Evolutionary conservation across 2,113 vertebrate genomes (phyloP), one percentile per base, ranked within the genome.

Genomic region (Sinosuthora webbiana): DNA sequence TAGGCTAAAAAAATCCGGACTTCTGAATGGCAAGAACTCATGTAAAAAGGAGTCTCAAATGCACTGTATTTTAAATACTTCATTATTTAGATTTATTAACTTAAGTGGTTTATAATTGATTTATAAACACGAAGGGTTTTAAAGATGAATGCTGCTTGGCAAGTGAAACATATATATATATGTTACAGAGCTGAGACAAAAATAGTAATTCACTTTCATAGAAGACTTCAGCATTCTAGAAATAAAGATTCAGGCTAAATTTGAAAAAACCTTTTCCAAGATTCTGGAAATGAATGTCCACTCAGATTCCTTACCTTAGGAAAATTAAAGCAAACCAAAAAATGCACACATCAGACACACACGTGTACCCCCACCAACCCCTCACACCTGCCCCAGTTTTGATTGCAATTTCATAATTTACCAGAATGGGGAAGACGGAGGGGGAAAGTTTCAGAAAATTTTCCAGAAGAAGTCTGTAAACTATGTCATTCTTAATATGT

Each of bases 301-400:
- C 41, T 55, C 13, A 49, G 30, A 60, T 44, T 75, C 3, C 2
- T 83, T 70, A 27, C 4, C 52, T 81, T 25, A 75, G 45, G 33
- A 70, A 94, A 89, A 50, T 50, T 50, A 50, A 50, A 50, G 4
- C 23, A 89, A 83, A 59, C 7, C 2, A 27, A 65, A 50, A 69
- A n/a, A 1, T 5, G 8, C 19, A 37, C 5, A 31, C 6, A 6
- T 31, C 20, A 47, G 42, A 35, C 7, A 35, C 9, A 52, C 23
- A n/a, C 0, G 0, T 60, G 11, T 52, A 19, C 5, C 3, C 22
- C 7, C 22, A 22, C 8, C 35, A 55, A 22, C 7, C 17, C 10
- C 41, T 41, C 23, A 53, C 9, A 30, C 10, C 7, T 55, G 24
- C 7, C 13, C 21, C 22, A 1, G 0, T 77, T 91, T 93, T 4